A percentile compares a stretch with the other conserved stretches of the same genome.
These are phyloP conservation scores for Natrix natrix DNA, from an alignment of 2,797 vertebrate species.

Conservation along the genomic window DNA sequence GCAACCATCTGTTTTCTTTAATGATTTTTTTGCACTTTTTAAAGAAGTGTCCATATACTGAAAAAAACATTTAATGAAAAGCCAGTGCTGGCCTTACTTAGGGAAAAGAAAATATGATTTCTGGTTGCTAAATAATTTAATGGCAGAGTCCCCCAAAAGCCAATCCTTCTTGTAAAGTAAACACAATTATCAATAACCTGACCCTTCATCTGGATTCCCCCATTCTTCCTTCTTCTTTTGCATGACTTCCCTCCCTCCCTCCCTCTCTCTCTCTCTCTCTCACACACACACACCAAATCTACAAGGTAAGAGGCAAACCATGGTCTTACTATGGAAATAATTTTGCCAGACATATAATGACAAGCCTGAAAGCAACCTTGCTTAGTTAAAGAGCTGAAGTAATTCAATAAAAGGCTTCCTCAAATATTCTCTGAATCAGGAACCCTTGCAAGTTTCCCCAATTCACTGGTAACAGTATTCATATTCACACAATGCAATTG, in stretches of 20 bases:
- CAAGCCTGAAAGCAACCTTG: background rate
- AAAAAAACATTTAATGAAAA: background rate
- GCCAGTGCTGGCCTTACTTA: background rate
- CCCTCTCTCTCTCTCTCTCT: too few species aligned
- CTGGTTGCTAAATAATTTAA: background rate
- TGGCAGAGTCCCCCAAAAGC: background rate
- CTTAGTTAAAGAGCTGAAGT: background rate
- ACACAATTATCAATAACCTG: background rate
- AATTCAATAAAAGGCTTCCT: background rate
- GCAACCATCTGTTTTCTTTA: background rate
- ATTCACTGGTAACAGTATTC: background rate
- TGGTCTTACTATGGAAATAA: background rate
- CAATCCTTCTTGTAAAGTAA: background rate
- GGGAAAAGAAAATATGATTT: background rate
- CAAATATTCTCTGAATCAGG: background rate
- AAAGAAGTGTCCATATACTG: background rate
- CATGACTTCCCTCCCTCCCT: background rate
- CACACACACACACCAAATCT: background rate
- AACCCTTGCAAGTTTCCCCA: background rate
- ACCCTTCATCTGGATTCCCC: background rate
- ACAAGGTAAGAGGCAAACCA: background rate
- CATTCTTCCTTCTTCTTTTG: background rate
- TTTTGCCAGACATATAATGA: background rate
- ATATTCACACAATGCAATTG: background rate
- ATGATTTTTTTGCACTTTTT: background rate